These are phyloP conservation scores for Cercopithecus mona DNA, from an alignment of 2,113 vertebrate species.

Conservation along the genomic window DNA sequence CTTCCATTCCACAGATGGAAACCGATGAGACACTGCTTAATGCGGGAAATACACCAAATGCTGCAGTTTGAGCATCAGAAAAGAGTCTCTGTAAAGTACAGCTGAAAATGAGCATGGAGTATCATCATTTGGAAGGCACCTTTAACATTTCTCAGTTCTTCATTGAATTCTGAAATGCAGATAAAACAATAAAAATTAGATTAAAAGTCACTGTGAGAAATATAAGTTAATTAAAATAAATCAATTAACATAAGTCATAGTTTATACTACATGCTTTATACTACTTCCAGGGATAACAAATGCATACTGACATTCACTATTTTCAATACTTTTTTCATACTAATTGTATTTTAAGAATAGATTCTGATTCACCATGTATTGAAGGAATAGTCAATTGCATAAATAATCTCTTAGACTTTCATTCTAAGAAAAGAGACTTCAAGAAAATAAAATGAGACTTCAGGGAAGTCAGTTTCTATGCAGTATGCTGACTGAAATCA, in stretches of 20 bases:
- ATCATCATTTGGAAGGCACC: background rate
- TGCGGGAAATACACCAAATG: background rate
- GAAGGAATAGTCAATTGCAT: background rate
- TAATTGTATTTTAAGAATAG: background rate
- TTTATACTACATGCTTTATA: background rate
- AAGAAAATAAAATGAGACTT: background rate
- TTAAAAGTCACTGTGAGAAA: background rate
- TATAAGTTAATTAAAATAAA: background rate
- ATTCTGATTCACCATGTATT: background rate
- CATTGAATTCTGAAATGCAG: background rate
- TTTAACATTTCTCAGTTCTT: background rate
- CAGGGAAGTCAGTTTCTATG: background rate
- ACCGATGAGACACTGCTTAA: background rate
- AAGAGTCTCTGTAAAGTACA: background rate
- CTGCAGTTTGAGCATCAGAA: background rate
- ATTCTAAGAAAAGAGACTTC: background rate
- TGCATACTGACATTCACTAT: background rate
- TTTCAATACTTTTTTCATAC: background rate
- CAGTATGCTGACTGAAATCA: background rate
- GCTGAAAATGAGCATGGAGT: background rate
- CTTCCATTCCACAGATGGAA: conserved; percentile 3
- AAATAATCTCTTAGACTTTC: background rate
- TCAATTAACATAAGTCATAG: background rate
- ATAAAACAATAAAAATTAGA: background rate
- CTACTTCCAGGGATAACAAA: background rate